Evolutionary conservation across 1,140 invertebrate genomes (phyloP), one percentile per base, ranked within the genome.

Genomic region (Lysiphlebus fabarum): DNA sequence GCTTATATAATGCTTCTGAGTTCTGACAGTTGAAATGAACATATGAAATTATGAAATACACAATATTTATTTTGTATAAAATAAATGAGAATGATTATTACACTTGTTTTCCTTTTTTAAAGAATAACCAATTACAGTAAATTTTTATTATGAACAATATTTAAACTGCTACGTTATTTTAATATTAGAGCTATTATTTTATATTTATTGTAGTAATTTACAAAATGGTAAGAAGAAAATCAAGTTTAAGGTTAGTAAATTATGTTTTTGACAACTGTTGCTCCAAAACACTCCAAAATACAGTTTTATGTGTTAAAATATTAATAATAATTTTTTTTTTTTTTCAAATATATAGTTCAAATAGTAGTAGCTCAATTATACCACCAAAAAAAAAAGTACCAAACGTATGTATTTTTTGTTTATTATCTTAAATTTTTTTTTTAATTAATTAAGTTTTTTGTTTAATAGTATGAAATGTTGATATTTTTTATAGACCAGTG

Each of bases 261-360:
- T 66, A 67, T 65, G 65, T 64, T 63, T 47, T 50, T 48, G 63
- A 64, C 68, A 68, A 64, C 67, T 65, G 68, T 64, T 67, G 61
- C 44, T 55, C n/a, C n/a, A n/a, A n/a, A n/a, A n/a, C n/a, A n/a
- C 51, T n/a, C 37, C n/a, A n/a, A 26, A 40, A 61, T 61, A 36
- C 47, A 63, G 53, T 59, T 64, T 14, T 61, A 38, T 17, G 4
- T 42, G 56, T 43, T 53, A 33, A 11, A 54, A 14, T 26, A 53
- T 41, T 53, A 17, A 33, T 26, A 37, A 14, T 7, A 2, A 14
- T n/a, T n/a, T 37, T 36, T 47, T 38, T 42, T 48, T 55, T 42
- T 17, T n/a, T 9, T 40, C 34, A 37, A 1, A 48, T 26, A 26
- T 26, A 5, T 0, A 45, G 56, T 10, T 57, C 56, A 9, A 40